phyloP scores from a whole-genome alignment of 2,888 invertebrate genomes.

The Nemurella pictetii region DNA sequence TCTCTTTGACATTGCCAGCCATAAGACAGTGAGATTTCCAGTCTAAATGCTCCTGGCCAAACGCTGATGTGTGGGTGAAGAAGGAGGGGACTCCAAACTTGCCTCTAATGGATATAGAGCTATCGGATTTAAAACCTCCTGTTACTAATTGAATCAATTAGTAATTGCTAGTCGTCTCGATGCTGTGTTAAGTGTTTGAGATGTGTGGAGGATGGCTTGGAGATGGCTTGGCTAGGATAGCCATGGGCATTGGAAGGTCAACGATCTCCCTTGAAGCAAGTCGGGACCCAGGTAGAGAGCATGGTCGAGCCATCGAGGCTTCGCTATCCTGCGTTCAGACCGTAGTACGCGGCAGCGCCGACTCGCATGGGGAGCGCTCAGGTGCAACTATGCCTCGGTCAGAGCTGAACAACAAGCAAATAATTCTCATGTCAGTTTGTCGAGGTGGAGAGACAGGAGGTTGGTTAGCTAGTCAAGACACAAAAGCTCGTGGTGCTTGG shows the following conservation, averaged over 20 bases:
- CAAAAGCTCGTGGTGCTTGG: conserved; percentile 9
- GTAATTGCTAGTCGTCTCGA: not conserved
- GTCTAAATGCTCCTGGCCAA: not conserved
- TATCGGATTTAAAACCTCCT: not conserved
- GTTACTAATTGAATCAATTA: not conserved
- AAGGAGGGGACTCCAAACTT: not conserved
- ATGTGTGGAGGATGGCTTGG: not conserved
- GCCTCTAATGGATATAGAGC: not conserved
- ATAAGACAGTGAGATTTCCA: not conserved
- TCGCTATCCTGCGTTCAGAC: not conserved
- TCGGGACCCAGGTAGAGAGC: not conserved
- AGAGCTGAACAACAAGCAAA: conserved; percentile 10
- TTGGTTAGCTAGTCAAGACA: not conserved
- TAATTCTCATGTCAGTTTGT: conserved; percentile 23
- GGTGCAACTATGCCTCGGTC: not conserved
- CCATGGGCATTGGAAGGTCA: conserved; percentile 1
- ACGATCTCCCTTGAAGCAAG: not conserved
- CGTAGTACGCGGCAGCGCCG: not conserved
- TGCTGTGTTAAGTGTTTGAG: not conserved
- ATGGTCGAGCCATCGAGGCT: not conserved
- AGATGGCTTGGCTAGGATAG: not conserved
- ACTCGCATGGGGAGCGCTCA: not conserved
- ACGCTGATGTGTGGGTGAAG: not conserved
- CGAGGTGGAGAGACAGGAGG: conserved; percentile 10
- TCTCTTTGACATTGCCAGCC: not conserved